Percentiles rank a stretch among this genome's conserved stretches.
Conservation (phyloP, 2,797 vertebrate genomes). For the Galago senegalensis region DNA sequence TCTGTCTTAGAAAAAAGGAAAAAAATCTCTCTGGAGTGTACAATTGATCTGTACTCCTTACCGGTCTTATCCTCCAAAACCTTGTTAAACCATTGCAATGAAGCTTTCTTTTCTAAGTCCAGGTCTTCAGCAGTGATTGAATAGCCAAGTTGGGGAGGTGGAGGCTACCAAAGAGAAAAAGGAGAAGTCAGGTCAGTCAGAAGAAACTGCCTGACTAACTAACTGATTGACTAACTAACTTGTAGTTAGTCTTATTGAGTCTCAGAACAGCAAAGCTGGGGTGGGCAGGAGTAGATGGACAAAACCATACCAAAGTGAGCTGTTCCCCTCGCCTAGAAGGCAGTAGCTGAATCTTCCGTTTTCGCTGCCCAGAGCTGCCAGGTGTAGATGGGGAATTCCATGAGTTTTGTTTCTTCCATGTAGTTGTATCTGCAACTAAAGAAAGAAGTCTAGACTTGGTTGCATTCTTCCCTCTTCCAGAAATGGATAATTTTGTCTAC, state of each 20-base stretch:
- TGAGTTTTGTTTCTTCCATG: slow-evolving; percentile 85
- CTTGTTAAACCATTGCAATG: slow-evolving; percentile 94
- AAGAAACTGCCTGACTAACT: slow-evolving; percentile 59
- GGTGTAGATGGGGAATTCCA: slow-evolving; percentile 57
- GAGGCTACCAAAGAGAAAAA: slow-evolving; percentile 91
- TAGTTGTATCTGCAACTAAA: slow-evolving; percentile 87
- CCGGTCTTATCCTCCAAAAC: slow-evolving; percentile 92
- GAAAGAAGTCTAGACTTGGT: neutral
- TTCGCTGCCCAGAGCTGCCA: slow-evolving; percentile 91
- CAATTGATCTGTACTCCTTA: slow-evolving; percentile 84
- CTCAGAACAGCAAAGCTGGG: neutral
- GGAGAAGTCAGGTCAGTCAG: slow-evolving; percentile 56
- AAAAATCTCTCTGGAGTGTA: too few species aligned
- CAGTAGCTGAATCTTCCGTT: slow-evolving; percentile 94
- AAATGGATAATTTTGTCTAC: neutral
- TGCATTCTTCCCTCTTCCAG: neutral
- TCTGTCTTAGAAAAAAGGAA: too few species aligned
- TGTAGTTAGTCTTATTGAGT: slow-evolving; percentile 71
- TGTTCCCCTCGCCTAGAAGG: slow-evolving; percentile 90
- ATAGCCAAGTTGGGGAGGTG: slow-evolving; percentile 95
- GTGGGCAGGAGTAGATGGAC: neutral
- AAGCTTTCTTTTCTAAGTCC: slow-evolving; percentile 94
- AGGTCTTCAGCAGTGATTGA: slow-evolving; percentile 94
- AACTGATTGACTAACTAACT: neutral
- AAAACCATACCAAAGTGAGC: slow-evolving; percentile 92